Evolutionary conservation across 2,113 vertebrate genomes (phyloP), one percentile per base, ranked within the genome.

Genomic region (Cyprinodon tularosa): DNA sequence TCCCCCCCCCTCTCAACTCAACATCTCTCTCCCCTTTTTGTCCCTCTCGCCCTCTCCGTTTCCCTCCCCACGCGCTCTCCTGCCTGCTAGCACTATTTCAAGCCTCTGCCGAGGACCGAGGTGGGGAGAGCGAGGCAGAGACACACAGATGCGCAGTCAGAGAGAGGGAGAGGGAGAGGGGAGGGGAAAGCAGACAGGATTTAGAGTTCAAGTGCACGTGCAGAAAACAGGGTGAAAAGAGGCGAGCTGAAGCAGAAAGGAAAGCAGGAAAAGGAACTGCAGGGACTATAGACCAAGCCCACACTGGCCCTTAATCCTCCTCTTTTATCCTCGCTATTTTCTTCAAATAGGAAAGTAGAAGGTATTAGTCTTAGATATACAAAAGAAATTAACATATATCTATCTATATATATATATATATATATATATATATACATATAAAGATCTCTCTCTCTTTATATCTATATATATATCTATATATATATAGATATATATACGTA

Each of bases 141-240:
- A 78, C 64, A 74, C 68, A 86, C 76, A 86, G 86, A 86, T 86
- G 84, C 82, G 82, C 84, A 88, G 86, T 82, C 68, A 60, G 66
- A 71, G 63, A 84, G 72, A 72, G 68, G 74, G 71, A 70, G 76
- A 64, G 50, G 61, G 77, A 36, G 75, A 72, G 86, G 87, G 89
- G 90, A 78, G 84, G 90, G 86, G 88, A 81, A 76, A 83, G 88
- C 89, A 92, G 91, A 92, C 91, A 91, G 91, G 89, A 93, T 92
- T 93, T 93, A 88, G 89, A 93, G 93, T 94, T 94, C 93, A 94
- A 94, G 93, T 94, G 90, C 93, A 94, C 85, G 85, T 92, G 93
- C 89, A 93, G 91, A 92, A 93, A 93, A 93, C 86, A 86, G 93
- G 85, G 80, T 89, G 91, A 90, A 90, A 87, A 91, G 87, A 83